Base-by-base conservation (phyloP, 2,113 vertebrate genomes). In the Phalacrocorax pelagicus region DNA sequence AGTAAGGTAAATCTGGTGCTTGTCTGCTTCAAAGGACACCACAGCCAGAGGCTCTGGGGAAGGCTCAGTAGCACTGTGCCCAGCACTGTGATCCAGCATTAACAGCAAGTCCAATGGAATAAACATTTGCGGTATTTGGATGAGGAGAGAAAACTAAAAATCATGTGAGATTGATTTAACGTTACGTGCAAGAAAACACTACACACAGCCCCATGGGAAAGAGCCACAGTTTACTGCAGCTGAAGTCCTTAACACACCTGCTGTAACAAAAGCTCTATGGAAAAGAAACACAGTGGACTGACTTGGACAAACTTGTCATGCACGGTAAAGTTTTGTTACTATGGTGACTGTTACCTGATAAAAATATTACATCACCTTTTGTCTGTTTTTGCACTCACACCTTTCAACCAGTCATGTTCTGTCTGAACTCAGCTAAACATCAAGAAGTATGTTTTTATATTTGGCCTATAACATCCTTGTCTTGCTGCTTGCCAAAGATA, bases 11-110 rank as follows among this genome's bases (percentile, higher is more conserved):
- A 85, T 65, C 4, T 23, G 51, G n/a, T 38, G 29, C 14, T 36
- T 54, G 52, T 24, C 62, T 74, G 36, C 40, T 85, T 30, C 16
- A 20, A 55, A 42, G 20, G 5, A 18, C 0, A 2, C 26, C 3
- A 20, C 15, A 34, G 42, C 19, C 78, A 54, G 67, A 44, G 44
- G 49, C 44, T 85, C 65, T 40, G 24, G 36, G 11, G 15, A 70
- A 51, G 16, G 65, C 63, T 59, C 42, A 70, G 30, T 2, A 83
- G 77, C 54, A 62, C 42, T 2, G 5, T 10, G 38, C 36, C 12
- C 42, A 83, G 59, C 40, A 17, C 2, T 15, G 52, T 0, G 0
- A 65, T 13, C 65, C 15, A 23, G 15, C 1, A 0, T 11, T 34
- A 82, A 67, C 10, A 81, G 40, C 17, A 82, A 54, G 20, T 57